A percentile compares a stretch with the other conserved stretches of the same genome.
These are phyloP conservation scores for Samia ricini DNA, from an alignment of 1,140 invertebrate genomes.

Conservation along the genomic window DNA sequence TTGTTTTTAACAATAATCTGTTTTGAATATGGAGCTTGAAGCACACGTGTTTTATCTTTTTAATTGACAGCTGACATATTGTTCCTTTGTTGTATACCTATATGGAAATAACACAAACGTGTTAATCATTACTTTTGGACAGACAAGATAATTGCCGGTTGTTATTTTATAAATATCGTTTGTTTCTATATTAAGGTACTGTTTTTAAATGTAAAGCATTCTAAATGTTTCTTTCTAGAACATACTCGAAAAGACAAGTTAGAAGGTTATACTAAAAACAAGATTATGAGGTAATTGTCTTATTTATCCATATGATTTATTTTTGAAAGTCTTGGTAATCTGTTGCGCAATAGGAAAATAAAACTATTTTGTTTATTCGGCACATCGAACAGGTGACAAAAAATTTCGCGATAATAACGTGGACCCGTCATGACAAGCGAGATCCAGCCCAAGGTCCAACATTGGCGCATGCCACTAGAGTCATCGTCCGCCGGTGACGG, in stretches of 20 bases:
- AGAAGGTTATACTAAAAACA: too few species aligned
- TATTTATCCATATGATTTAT: too few species aligned
- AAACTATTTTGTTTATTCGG: background rate
- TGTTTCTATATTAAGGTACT: constrained; percentile 15
- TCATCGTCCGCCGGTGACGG: constrained; percentile 64
- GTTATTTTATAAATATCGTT: constrained; percentile 21
- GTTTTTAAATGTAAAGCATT: background rate
- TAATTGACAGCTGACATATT: constrained; percentile 36
- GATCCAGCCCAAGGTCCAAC: constrained; percentile 47
- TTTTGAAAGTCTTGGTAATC: too few species aligned
- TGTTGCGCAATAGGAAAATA: too few species aligned
- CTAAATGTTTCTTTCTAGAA: background rate
- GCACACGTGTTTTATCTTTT: constrained; percentile 30
- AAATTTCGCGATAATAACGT: background rate
- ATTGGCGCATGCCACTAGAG: constrained; percentile 58
- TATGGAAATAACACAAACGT: constrained; percentile 10
- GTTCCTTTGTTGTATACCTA: constrained; percentile 14
- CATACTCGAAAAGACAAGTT: too few species aligned
- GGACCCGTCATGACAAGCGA: background rate
- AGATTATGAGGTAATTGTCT: too few species aligned
- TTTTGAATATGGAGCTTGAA: constrained; percentile 16
- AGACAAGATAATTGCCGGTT: constrained; percentile 31
- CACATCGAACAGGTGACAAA: background rate
- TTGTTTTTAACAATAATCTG: constrained; percentile 26
- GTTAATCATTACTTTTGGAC: constrained; percentile 25